Evolutionary conservation across 2,113 vertebrate genomes (phyloP).

Genomic region (Heterocephalus glaber): DNA sequence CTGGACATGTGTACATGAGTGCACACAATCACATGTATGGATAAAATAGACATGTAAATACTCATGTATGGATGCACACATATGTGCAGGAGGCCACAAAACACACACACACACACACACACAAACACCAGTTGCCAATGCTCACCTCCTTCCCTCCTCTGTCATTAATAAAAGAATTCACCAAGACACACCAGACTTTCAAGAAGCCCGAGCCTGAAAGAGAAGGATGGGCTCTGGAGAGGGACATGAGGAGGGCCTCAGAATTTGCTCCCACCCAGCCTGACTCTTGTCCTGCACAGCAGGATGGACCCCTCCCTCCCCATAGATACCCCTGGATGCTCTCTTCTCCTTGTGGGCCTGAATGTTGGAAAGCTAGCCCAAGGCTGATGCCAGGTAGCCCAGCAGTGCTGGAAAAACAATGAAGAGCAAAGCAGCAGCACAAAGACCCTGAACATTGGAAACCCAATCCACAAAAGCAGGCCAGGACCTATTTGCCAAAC

Average conservation of each 20-base stretch:
- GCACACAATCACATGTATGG: background rate
- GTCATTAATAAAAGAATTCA: background rate
- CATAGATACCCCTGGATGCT: background rate
- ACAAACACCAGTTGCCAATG: background rate
- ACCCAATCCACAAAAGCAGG: background rate
- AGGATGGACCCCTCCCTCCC: background rate
- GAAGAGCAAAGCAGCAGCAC: background rate
- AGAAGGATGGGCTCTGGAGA: background rate
- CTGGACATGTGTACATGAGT: background rate
- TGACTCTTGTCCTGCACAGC: background rate
- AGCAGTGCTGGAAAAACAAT: background rate
- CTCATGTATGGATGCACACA: background rate
- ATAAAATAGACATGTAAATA: background rate
- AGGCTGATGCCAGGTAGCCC: accelerated
- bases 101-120: background rate
- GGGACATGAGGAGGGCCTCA: background rate
- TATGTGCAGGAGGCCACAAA: background rate
- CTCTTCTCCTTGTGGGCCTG: too few species aligned
- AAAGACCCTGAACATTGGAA: background rate
- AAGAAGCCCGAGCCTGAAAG: background rate
- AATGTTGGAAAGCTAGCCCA: background rate
- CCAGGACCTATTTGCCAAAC: background rate
- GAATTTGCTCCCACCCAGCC: background rate
- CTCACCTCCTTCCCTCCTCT: background rate
- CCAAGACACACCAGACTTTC: background rate